Evolutionary conservation across 1,140 invertebrate genomes (phyloP).

Genomic region (Nephila pilipes): DNA sequence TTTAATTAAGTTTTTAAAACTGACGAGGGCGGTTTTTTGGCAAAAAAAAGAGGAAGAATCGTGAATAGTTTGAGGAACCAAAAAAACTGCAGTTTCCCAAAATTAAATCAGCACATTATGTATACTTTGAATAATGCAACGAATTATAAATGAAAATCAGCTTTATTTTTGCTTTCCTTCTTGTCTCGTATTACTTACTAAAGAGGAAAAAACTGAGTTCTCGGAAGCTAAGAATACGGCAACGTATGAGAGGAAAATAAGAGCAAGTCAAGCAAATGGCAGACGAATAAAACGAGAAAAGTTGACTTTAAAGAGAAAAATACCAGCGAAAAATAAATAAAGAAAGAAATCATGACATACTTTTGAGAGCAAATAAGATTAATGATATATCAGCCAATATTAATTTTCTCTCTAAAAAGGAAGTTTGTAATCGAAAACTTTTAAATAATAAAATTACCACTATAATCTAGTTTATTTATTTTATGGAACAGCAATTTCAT

Average conservation of each 20-base stretch:
- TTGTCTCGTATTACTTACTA: neutral
- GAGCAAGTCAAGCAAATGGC: neutral
- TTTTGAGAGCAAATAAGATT: constrained; percentile 14
- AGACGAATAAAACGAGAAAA: neutral
- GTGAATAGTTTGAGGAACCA: too few relatives aligned
- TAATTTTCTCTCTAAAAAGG: neutral
- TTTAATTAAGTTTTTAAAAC: too few relatives aligned
- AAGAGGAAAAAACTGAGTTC: neutral
- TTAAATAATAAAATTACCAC: too few relatives aligned
- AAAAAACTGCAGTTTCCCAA: neutral
- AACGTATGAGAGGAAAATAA: neutral
- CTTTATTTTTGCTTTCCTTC: neutral
- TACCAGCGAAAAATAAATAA: neutral
- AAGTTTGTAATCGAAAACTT: neutral
- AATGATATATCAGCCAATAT: constrained; percentile 12
- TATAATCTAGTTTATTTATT: too few relatives aligned
- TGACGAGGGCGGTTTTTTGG: too few relatives aligned
- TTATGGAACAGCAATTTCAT: too few relatives aligned
- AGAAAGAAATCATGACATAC: neutral
- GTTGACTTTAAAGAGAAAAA: neutral
- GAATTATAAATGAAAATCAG: neutral
- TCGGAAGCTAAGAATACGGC: neutral
- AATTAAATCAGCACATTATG: constrained; percentile 34
- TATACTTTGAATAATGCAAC: neutral
- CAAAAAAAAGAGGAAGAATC: too few relatives aligned